Evolutionary conservation across 2,888 invertebrate species (phyloP).

Genomic region (Polylopha cassiicola): DNA sequence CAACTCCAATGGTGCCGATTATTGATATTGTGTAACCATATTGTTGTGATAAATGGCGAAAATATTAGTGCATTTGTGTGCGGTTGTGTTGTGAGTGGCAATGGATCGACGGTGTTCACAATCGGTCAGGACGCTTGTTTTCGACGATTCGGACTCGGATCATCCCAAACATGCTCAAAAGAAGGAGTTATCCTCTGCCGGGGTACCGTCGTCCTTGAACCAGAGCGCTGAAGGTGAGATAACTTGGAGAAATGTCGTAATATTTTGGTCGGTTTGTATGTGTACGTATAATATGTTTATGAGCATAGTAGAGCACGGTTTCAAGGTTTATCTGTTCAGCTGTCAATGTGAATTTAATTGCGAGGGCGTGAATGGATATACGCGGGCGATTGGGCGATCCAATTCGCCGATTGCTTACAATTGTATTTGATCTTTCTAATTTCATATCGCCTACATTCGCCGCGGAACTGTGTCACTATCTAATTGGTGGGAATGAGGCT

Average conservation of each 20-base stretch:
- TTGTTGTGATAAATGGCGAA: constrained; percentile 58
- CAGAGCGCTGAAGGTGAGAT: constrained; percentile 68
- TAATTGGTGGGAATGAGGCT: too few relatives aligned
- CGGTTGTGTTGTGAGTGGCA: constrained; percentile 54
- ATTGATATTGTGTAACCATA: constrained; percentile 32
- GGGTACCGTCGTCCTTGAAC: constrained; percentile 58
- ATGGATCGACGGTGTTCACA: constrained; percentile 80
- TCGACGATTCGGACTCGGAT: constrained; percentile 83
- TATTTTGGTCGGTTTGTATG: constrained; percentile 28
- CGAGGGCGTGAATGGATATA: constrained; percentile 47
- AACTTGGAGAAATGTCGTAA: constrained; percentile 28
- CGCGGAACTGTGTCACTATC: constrained; percentile 18
- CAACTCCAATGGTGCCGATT: constrained; percentile 36
- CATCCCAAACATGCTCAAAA: constrained; percentile 60
- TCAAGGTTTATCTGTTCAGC: constrained; percentile 60
- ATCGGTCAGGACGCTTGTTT: constrained; percentile 86
- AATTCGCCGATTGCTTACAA: constrained; percentile 3
- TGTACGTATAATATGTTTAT: constrained; percentile 34
- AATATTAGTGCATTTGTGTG: constrained; percentile 59
- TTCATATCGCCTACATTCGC: constrained; percentile 1
- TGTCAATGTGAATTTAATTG: constrained; percentile 47
- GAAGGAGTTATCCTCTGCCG: constrained; percentile 56
- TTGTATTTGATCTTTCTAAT: constrained; percentile 12
- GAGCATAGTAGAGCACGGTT: constrained; percentile 39
- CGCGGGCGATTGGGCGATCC: constrained; percentile 27